These are phyloP conservation scores for Mimachlamys varia DNA, from an alignment of 2,888 invertebrate genomes.

Conservation along the genomic window DNA sequence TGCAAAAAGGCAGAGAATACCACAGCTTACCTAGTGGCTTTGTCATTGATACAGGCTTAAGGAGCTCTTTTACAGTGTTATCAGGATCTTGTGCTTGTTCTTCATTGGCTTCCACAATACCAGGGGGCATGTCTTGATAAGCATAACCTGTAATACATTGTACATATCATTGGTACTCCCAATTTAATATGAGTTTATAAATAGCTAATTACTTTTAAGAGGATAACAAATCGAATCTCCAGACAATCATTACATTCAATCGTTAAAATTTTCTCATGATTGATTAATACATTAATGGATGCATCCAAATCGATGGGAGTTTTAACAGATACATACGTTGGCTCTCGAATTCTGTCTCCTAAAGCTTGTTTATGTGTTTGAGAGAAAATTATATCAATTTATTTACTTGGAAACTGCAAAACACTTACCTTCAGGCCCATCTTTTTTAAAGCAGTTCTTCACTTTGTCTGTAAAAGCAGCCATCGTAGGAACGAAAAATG, in stretches of 20 bases:
- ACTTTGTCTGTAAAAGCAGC: neutral
- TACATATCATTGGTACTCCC: neutral
- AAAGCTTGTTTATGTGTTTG: too few relatives aligned
- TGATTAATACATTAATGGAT: too few relatives aligned
- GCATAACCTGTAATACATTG: neutral
- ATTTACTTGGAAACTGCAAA: neutral
- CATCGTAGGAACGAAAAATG: neutral
- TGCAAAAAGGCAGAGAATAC: too few relatives aligned
- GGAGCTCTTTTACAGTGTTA: neutral
- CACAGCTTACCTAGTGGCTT: neutral
- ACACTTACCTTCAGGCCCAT: neutral
- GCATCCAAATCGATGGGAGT: too few relatives aligned
- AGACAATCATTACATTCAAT: too few relatives aligned
- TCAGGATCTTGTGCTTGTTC: neutral
- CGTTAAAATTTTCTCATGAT: too few relatives aligned
- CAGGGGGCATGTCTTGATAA: neutral
- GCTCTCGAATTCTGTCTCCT: too few relatives aligned
- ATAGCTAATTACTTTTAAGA: too few relatives aligned
- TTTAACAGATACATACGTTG: too few relatives aligned
- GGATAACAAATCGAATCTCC: too few relatives aligned
- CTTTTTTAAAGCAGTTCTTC: neutral
- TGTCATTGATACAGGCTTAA: neutral
- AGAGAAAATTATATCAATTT: too few relatives aligned
- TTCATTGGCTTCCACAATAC: neutral
- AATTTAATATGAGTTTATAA: neutral